Evolutionary conservation across 2,113 vertebrate genomes (phyloP), one percentile per base, ranked within the genome.

Genomic region (Thymallus thymallus): DNA sequence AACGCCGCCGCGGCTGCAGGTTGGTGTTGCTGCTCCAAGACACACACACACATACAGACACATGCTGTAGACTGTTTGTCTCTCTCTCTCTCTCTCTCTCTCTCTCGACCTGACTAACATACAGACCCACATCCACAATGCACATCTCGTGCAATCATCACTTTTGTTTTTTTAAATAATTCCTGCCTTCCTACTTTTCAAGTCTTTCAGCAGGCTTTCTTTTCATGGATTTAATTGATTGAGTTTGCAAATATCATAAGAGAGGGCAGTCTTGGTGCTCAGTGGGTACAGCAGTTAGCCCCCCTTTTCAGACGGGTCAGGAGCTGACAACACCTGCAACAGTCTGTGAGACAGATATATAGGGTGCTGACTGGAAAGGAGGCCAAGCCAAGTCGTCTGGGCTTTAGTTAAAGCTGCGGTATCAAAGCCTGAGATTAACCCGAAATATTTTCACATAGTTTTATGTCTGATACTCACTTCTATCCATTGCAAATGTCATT

Each of bases 1-100:
- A 80, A 84, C 0, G 70, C 88, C 13, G 46, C 76, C 0, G 86
- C 88, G 2, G 68, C 79, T 0, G 72, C 83, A 41, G 96, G 96
- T 98, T 63, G 84, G 94, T 88, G 56, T 5, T 18, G 48, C 5
- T 18, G 48, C 48, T 18, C 16, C 48, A 51, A 4, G 5, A 14
- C 48, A 18, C 48, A 51, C 16, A 4, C 60, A 26, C 26, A 63
- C 51, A 45, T 23, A 63, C 12, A 29, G n/a, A 0, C 62, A 26
- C 13, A 0, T 24, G 0, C 48, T n/a, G 18, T 9, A 23, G 35
- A 46, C 26, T 3, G 5, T 22, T 32, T 32, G 13, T n/a, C 20
- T 23, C 26, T 55, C 24, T 3, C n/a, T 13, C 58, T 32, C 22
- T 32, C 22, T n/a, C 20, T 23, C 26, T 55, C 24, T 3, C n/a